A percentile compares a stretch with the other conserved stretches of the same genome.
phyloP scores from a whole-genome alignment of 2,113 vertebrate genomes.

The Pseudorectes ferrugineus region DNA sequence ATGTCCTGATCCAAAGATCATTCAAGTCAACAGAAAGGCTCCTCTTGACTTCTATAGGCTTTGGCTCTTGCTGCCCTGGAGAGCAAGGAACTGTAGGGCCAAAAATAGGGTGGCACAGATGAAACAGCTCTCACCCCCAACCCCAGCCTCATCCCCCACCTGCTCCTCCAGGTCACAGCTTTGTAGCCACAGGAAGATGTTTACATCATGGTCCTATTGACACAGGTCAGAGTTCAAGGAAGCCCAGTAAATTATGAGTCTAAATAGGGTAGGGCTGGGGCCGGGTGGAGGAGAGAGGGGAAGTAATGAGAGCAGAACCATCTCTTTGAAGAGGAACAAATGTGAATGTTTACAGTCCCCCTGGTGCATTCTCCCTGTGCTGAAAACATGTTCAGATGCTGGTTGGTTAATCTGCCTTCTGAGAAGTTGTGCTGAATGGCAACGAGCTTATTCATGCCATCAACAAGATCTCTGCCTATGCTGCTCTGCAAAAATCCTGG shows the following conservation, averaged over 20 bases:
- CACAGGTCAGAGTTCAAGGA: slow-evolving; percentile 60
- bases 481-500: not conserved
- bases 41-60: not conserved
- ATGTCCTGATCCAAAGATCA: not conserved
- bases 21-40: not conserved
- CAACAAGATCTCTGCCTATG: not conserved
- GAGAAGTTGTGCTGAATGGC: not conserved
- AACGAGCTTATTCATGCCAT: not conserved
- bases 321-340: slow-evolving; percentile 58
- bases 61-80: not conserved
- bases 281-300: not conserved
- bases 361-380: not conserved
- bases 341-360: slow-evolving; percentile 39
- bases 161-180: slow-evolving; percentile 44
- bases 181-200: slow-evolving; percentile 26
- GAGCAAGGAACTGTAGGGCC: not conserved
- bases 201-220: slow-evolving; percentile 23
- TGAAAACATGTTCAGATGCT: slow-evolving; percentile 19
- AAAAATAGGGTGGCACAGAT: not conserved
- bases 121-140: not conserved
- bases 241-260: slow-evolving; percentile 57
- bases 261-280: slow-evolving; percentile 22
- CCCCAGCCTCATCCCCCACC: slow-evolving; percentile 10
- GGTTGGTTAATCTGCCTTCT: slow-evolving; percentile 24
- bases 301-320: slow-evolving; percentile 27